These are phyloP conservation scores for Leptopilina drosophilae DNA, from an alignment of 2,888 invertebrate species.

Conservation along the genomic window DNA sequence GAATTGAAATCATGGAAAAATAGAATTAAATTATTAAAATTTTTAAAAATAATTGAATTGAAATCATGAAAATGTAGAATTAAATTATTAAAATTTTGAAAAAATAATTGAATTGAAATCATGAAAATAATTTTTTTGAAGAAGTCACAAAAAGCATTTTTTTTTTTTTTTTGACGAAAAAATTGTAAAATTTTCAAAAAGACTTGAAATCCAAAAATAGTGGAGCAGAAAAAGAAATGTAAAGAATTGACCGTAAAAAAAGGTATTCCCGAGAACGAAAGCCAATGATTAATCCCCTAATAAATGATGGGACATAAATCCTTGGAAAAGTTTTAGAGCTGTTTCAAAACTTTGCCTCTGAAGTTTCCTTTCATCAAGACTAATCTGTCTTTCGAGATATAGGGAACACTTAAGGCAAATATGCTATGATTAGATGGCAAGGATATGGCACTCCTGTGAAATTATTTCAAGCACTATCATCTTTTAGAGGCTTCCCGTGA, in stretches of 20 bases:
- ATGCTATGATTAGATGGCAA: conserved; percentile 27
- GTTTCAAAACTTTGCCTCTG: background rate
- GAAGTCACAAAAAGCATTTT: too few relatives aligned
- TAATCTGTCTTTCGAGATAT: conserved; percentile 20
- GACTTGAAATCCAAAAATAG: too few relatives aligned
- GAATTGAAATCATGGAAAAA: too few relatives aligned
- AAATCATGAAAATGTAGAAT: too few relatives aligned
- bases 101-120: too few relatives aligned
- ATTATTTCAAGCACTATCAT: conserved; percentile 15
- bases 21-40: too few relatives aligned
- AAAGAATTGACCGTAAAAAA: background rate
- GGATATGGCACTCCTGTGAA: background rate
- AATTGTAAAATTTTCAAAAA: too few relatives aligned
- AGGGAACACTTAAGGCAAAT: conserved; percentile 21
- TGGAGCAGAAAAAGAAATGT: too few relatives aligned
- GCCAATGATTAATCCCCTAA: background rate
- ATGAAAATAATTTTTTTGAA: too few relatives aligned
- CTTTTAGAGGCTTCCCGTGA: background rate
- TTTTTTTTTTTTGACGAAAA: too few relatives aligned
- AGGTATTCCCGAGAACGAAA: background rate
- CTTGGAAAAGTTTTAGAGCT: background rate
- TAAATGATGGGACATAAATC: conserved; percentile 1
- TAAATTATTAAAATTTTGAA: too few relatives aligned
- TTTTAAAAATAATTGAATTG: too few relatives aligned
- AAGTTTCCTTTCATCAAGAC: background rate